A percentile compares a stretch with the other conserved stretches of the same genome.
Conservation (phyloP, 2,888 invertebrate genomes). For the Atrina japonica region DNA sequence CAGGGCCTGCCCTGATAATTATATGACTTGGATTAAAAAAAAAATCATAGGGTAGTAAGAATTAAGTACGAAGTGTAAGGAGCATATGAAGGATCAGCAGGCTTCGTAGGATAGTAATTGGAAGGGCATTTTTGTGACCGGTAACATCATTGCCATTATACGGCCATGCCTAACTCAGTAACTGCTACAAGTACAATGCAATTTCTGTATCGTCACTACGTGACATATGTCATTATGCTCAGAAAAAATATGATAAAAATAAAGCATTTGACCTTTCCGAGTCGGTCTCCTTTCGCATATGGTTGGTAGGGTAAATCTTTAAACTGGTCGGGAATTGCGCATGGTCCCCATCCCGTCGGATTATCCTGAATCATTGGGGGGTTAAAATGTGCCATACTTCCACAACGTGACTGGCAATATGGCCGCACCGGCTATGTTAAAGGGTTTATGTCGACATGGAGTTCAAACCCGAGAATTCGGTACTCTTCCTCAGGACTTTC, state of each 20-base stretch:
- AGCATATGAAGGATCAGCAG: no score
- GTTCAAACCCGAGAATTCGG: neutral
- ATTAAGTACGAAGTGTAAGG: no score
- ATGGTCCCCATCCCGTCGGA: constrained; percentile 97
- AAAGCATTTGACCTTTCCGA: constrained; percentile 90
- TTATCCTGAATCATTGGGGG: constrained; percentile 82
- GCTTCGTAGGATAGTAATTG: no score
- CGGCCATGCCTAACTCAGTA: no score
- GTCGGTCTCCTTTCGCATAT: constrained; percentile 98
- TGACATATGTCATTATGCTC: constrained; percentile 9
- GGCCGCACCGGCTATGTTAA: constrained; percentile 32
- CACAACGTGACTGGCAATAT: neutral
- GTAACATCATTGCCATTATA: no score
- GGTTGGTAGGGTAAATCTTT: constrained; percentile 99
- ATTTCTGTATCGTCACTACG: neutral
- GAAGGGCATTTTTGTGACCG: no score
- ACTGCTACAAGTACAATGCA: no score
- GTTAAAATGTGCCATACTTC: constrained; percentile 76
- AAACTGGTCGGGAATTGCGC: constrained; percentile 95
- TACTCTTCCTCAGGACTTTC: no score
- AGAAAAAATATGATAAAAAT: neutral
- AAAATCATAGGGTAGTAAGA: no score
- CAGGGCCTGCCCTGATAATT: no score
- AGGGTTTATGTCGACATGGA: constrained; percentile 5
- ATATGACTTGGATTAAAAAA: no score